Evolutionary conservation across 2,888 invertebrate genomes (phyloP), one percentile per base, ranked within the genome.

Genomic region (Drosophila mercatorum): DNA sequence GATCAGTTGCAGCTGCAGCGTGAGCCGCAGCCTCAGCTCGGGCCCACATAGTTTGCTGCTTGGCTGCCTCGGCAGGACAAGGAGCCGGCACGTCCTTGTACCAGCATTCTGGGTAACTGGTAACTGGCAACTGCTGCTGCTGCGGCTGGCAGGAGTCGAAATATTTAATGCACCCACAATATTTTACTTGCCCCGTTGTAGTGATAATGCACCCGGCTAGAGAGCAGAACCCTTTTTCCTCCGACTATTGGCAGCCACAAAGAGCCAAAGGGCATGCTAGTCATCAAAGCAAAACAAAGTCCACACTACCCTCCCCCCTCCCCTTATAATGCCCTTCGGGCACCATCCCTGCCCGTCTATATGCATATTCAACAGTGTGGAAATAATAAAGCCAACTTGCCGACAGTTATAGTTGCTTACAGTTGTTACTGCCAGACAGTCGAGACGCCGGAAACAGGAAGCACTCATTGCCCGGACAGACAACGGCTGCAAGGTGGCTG

Each of bases 351-450:
- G 1, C 28, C 55, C 40, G 22, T 79, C 69, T 78, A 80, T 77
- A 79, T 87, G 82, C 80, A 86, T 81, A 86, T 83, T 86, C 88
- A 86, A 88, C 88, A 88, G 86, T 78, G 88, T 86, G 83, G 88
- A 86, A 88, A 86, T 86, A 88, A 86, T 86, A 86, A 86, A 86
- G 86, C 88, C 88, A 86, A 88, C 86, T 83, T 86, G 79, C 86
- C 82, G 88, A 88, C 88, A 86, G 77, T 83, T 78, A 81, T 82
- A 87, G 84, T 84, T 80, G 88, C 84, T 76, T 81, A 75, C 78
- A 87, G 80, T 84, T 87, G 83, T 80, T 72, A 71, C 79, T 73
- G 81, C 71, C 75, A 80, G 80, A 65, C 77, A 75, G 85, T 74
- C 61, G 71, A 70, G 76, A 78, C 72, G 80, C 75, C 75, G 83